phyloP scores from a whole-genome alignment of 1,140 invertebrate genomes.

The Pararge aegeria region DNA sequence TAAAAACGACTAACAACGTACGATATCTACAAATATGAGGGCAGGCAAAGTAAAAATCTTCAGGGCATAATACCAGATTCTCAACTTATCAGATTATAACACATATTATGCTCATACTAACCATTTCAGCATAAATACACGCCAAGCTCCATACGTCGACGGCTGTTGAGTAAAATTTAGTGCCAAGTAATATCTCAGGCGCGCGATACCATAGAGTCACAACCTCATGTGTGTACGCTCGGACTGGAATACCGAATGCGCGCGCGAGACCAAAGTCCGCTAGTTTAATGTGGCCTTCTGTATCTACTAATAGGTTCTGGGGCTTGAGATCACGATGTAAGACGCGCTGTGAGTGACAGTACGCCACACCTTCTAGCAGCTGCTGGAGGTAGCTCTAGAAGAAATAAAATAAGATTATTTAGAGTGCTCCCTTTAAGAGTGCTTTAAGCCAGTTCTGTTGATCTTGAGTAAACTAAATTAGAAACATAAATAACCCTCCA shows the following conservation, averaged over 20 bases:
- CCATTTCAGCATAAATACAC: conserved; percentile 97
- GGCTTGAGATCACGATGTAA: conserved; percentile 95
- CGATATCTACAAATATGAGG: too few species aligned
- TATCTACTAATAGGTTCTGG: conserved; percentile 93
- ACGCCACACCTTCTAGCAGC: conserved; percentile 92
- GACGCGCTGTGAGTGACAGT: conserved; percentile 94
- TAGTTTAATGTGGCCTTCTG: conserved; percentile 90
- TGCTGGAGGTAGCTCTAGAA: conserved; percentile 93
- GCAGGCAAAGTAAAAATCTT: too few species aligned
- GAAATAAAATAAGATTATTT: neutral
- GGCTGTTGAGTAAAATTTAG: conserved; percentile 92
- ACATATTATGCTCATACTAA: too few species aligned
- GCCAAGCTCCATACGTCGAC: conserved; percentile 98
- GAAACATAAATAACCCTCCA: too few species aligned
- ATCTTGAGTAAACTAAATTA: too few species aligned
- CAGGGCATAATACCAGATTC: too few species aligned
- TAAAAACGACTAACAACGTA: too few species aligned
- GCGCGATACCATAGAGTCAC: conserved; percentile 98
- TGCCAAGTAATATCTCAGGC: conserved; percentile 96
- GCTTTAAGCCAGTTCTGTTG: neutral
- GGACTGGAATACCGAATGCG: conserved; percentile 90
- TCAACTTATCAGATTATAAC: too few species aligned
- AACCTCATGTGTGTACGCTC: conserved; percentile 95
- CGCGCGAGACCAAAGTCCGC: conserved; percentile 95
- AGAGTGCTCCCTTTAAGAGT: neutral